Evolutionary conservation across 30 jellyfish, hydroid and myxozoan species (phyloP).

Genomic region (Cassiopea xamachana): DNA sequence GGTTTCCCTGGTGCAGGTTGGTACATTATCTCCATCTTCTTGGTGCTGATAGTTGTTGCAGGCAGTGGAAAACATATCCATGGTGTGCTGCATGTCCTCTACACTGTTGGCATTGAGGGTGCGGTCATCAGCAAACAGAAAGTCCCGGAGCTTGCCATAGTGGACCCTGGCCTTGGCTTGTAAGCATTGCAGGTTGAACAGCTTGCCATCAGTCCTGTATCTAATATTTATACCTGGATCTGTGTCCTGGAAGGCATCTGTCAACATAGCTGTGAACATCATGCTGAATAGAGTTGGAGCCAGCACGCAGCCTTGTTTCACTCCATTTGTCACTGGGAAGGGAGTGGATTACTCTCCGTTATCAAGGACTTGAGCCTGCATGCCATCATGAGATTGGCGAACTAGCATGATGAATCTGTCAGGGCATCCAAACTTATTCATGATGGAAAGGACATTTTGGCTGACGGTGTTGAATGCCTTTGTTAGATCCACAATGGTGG

Average conservation of each 20-base stretch:
- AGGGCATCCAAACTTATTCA: not conserved
- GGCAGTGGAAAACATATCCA: not conserved
- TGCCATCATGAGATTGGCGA: too few relatives aligned
- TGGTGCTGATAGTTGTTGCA: not conserved
- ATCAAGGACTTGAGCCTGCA: too few relatives aligned
- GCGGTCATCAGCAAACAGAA: not conserved
- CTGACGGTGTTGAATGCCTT: slow-evolving; percentile 39
- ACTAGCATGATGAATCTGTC: not conserved
- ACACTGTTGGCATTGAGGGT: not conserved
- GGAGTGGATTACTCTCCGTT: too few relatives aligned
- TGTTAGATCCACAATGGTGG: slow-evolving; percentile 38
- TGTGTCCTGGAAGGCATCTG: not conserved
- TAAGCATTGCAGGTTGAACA: not conserved
- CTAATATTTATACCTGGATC: not conserved
- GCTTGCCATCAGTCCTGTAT: not conserved
- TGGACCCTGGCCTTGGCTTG: not conserved
- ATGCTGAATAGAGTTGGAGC: not conserved
- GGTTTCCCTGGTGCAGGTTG: slow-evolving; percentile 9
- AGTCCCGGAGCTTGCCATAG: not conserved
- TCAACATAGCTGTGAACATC: not conserved
- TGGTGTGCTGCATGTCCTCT: not conserved
- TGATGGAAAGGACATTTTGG: slow-evolving; percentile 6
- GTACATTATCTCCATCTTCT: not conserved
- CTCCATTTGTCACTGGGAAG: not conserved
- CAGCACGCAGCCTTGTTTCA: not conserved